These are phyloP conservation scores for Crambe crambe DNA, from an alignment of 37 sponge, comb jelly and placozoan genomes.

Conservation along the genomic window DNA sequence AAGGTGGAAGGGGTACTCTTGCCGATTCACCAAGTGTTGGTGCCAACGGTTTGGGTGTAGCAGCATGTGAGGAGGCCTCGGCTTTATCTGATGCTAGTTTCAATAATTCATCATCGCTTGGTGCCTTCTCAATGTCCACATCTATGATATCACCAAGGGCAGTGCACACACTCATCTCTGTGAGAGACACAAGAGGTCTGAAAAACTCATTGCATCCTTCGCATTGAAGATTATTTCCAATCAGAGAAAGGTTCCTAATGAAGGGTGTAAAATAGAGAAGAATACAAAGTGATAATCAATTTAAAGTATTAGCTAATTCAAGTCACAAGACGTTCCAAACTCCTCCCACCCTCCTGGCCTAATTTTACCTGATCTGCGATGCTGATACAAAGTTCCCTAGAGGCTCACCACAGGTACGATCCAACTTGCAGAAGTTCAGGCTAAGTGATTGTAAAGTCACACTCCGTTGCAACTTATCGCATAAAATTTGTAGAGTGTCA, in stretches of 20 bases:
- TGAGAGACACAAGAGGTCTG: slow-evolving; percentile 21
- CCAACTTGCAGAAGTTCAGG: slow-evolving; percentile 62
- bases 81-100: background rate
- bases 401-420: slow-evolving; percentile 34
- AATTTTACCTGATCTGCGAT: slow-evolving; percentile 38
- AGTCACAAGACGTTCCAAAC: background rate
- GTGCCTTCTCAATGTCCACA: background rate
- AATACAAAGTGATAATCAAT: background rate
- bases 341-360: background rate
- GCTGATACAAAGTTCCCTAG: slow-evolving; percentile 41
- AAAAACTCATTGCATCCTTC: slow-evolving; percentile 52
- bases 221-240: slow-evolving; percentile 52
- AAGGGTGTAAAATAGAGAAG: background rate
- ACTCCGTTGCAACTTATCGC: slow-evolving; percentile 12
- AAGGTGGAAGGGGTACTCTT: background rate
- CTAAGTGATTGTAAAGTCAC: slow-evolving; percentile 42
- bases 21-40: too few relatives aligned
- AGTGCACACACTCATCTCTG: slow-evolving; percentile 8
- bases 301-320: background rate
- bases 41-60: background rate
- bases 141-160: background rate
- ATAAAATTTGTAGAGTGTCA: slow-evolving; percentile 25
- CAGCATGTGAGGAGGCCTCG: background rate
- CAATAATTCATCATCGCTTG: background rate
- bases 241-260: slow-evolving; percentile 50